Conservation (phyloP, 2,113 vertebrate species). For the Pavo muticus region DNA sequence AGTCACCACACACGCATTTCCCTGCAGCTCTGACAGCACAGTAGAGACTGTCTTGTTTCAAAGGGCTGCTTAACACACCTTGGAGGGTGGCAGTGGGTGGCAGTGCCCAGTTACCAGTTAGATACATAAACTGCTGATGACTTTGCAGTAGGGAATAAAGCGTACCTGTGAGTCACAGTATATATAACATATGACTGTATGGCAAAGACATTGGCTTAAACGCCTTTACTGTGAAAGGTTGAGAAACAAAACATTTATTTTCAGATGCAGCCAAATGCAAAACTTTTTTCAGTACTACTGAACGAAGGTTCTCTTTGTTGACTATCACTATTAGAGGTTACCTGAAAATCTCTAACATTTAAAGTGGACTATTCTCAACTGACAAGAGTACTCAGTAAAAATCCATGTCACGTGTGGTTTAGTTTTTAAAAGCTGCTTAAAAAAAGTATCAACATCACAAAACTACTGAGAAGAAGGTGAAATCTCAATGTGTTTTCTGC, state of each 20-base stretch:
- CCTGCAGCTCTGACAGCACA: background rate
- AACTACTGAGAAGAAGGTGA: constrained; percentile 6
- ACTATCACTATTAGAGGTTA: constrained; percentile 38
- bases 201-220: background rate
- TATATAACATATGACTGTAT: background rate
- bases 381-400: background rate
- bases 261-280: constrained; percentile 12
- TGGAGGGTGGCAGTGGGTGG: background rate
- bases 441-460: background rate
- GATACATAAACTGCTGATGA: background rate
- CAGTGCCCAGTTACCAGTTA: background rate
- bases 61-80: background rate
- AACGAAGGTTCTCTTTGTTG: background rate
- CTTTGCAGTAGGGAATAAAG: background rate
- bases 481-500: background rate
- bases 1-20: background rate
- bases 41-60: background rate
- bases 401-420: background rate
- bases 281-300: too few relatives aligned
- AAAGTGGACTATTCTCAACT: background rate
- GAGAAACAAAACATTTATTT: constrained; percentile 40
- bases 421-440: background rate
- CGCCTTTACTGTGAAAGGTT: constrained; percentile 29
- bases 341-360: background rate
- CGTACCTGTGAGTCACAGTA: background rate